These are phyloP conservation scores for Chrysocyon brachyurus DNA, from an alignment of 2,797 vertebrate species.

Conservation along the genomic window DNA sequence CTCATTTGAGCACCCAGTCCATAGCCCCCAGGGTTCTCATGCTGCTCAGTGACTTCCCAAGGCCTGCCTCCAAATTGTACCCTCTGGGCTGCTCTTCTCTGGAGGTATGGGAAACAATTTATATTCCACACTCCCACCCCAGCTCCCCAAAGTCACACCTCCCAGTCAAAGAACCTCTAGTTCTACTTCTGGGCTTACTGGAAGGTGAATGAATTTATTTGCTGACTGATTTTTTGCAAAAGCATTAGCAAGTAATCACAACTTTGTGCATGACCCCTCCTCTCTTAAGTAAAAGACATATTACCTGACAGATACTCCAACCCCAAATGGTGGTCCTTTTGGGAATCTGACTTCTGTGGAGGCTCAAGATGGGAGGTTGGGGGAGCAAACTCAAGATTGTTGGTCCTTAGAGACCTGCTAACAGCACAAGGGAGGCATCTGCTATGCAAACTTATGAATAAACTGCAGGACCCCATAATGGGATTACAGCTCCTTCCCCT, in stretches of 20 bases:
- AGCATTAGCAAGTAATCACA: background rate
- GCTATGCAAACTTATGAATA: background rate
- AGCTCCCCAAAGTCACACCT: background rate
- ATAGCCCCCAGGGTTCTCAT: background rate
- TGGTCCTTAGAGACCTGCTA: background rate
- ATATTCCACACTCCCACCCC: background rate
- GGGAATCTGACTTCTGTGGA: background rate
- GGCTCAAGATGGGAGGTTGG: background rate
- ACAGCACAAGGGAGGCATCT: background rate
- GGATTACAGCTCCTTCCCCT: background rate
- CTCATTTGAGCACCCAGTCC: background rate
- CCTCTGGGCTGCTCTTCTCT: background rate
- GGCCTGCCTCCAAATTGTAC: background rate
- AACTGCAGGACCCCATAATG: background rate
- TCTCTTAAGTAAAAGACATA: background rate
- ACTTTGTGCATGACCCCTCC: background rate
- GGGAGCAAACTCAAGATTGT: background rate
- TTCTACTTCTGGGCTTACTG: background rate
- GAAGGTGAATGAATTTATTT: background rate
- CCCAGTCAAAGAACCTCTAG: background rate
- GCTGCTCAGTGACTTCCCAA: background rate
- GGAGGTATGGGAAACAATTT: background rate
- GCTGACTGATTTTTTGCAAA: constrained; percentile 45
- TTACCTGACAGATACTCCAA: background rate
- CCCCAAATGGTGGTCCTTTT: background rate